These are phyloP conservation scores for Myrmophylax atrothorax DNA, from an alignment of 2,113 vertebrate genomes.

Conservation along the genomic window DNA sequence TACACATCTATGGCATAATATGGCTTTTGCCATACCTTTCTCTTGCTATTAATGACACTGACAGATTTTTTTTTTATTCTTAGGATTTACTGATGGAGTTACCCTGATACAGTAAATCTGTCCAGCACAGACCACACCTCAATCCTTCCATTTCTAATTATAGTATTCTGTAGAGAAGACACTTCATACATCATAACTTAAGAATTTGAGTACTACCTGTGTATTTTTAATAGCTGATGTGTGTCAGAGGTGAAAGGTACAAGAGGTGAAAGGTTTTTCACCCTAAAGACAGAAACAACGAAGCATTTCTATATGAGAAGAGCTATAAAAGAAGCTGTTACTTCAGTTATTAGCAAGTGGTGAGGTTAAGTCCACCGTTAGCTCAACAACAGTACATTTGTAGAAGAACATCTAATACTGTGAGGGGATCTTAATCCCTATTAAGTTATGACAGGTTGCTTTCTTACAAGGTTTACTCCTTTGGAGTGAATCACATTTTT, in stretches of 20 bases:
- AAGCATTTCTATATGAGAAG: background rate
- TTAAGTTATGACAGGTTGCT: constrained; percentile 13
- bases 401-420: background rate
- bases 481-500: background rate
- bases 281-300: background rate
- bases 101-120: background rate
- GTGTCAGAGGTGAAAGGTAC: background rate
- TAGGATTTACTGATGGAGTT: background rate
- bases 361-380: background rate
- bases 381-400: background rate
- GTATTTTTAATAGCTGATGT: background rate
- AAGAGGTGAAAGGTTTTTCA: background rate
- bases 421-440: constrained; percentile 13
- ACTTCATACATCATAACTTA: background rate
- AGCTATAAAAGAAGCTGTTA: background rate
- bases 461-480: constrained; percentile 14
- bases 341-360: background rate
- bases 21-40: background rate
- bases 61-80: background rate
- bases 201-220: background rate
- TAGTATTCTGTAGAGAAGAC: background rate
- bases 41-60: background rate
- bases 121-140: background rate
- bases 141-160: background rate
- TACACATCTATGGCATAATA: background rate